Evolutionary conservation across 2,113 vertebrate genomes (phyloP), one percentile per base, ranked within the genome.

Genomic region (Rhizomys pruinosus): DNA sequence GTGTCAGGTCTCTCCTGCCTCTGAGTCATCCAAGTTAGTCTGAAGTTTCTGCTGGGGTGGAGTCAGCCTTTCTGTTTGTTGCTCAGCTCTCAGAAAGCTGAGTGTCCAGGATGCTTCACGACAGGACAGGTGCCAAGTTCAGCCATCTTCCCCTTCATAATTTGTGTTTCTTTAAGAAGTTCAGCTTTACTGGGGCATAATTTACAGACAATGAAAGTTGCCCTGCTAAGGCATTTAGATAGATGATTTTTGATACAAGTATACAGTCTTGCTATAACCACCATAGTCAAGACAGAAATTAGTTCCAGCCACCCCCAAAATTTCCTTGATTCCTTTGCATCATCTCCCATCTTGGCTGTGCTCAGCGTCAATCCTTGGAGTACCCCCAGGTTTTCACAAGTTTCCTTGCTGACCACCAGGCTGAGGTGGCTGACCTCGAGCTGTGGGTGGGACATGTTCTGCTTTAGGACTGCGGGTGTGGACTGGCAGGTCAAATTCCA

Each of bases 401-500:
- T 0, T 4, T 23, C 47, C 86, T 39, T 42, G 32, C 15, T 44
- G 52, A 76, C 37, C 22, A 23, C 25, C 64, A 57, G 72, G 13
- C 16, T 8, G 19, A 66, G 69, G 29, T 23, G 11, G 47, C 37
- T 55, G 78, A 64, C 44, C 13, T 7, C 79, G 66, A 94, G 8
- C 32, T 82, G 57, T 64, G 66, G 57, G 47, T 22, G 4, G 16
- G 4, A 34, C 2, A 1, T 0, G 23, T 25, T 79, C 57, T 84
- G 55, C 71, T 72, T 64, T 20, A 73, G 85, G 47, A 25, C 1
- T 15, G 12, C 59, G 82, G 29, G 64, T 73, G 32, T 47, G 37
- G 39, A 29, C 92, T 37, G 84, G 27, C 55, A 79, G 89, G 64
- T 74, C 78, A 94, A 32, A 88, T 92, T 86, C 81, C 85, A 86